These are phyloP conservation scores for Champsocephalus esox DNA, from an alignment of 2,797 vertebrate species.

Conservation along the genomic window DNA sequence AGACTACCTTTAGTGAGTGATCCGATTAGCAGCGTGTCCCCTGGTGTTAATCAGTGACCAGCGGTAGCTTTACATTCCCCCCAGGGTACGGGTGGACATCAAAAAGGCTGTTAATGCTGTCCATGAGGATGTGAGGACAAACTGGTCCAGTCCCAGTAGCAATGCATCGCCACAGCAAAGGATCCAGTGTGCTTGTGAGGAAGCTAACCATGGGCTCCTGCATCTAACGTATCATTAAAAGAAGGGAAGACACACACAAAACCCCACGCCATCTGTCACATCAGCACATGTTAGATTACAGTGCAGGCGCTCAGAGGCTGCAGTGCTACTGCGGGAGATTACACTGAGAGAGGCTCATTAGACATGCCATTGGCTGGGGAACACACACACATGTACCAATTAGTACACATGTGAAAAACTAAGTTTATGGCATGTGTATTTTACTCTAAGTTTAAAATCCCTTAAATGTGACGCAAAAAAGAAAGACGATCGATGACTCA, in stretches of 20 bases:
- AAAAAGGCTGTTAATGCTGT: slow-evolving; percentile 21
- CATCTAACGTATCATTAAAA: slow-evolving; percentile 48
- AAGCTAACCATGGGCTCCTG: slow-evolving; percentile 5
- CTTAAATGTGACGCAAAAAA: too few relatives aligned
- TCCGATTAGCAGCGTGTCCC: neutral
- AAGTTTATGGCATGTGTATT: too few relatives aligned
- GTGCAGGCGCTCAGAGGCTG: slow-evolving; percentile 59
- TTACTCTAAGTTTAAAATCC: too few relatives aligned
- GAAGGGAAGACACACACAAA: slow-evolving; percentile 32
- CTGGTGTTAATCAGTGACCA: slow-evolving; percentile 9
- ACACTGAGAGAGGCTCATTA: slow-evolving; percentile 63
- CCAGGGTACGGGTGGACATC: slow-evolving; percentile 16
- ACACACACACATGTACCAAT: slow-evolving; percentile 25
- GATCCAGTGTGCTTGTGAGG: slow-evolving; percentile 8
- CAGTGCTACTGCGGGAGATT: slow-evolving; percentile 54
- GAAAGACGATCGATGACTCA: too few relatives aligned
- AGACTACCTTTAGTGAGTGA: neutral
- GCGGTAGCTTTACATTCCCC: neutral
- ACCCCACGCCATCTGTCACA: slow-evolving; percentile 80
- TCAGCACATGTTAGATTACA: slow-evolving; percentile 81
- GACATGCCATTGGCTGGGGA: slow-evolving; percentile 55
- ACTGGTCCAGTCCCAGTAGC: slow-evolving; percentile 26
- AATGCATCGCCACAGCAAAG: neutral
- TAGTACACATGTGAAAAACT: slow-evolving; percentile 18
- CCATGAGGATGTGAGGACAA: slow-evolving; percentile 19